Evolutionary conservation across 2,888 invertebrate genomes (phyloP).

Genomic region (Stenichneumon culpator): DNA sequence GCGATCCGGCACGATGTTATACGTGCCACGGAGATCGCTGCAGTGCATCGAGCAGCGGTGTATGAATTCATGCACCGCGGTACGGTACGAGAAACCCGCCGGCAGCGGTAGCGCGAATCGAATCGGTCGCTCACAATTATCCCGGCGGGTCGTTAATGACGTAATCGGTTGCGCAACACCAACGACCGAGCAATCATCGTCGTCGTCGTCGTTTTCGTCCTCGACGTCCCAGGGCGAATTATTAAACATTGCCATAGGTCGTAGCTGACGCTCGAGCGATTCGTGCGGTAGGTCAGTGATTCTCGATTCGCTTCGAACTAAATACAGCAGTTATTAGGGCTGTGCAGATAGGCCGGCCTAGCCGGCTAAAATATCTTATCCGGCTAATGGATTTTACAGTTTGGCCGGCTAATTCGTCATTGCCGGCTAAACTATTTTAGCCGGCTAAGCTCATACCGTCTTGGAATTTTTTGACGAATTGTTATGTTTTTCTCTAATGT

Average conservation of each 20-base stretch:
- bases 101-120: slow-evolving; percentile 41
- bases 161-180: slow-evolving; percentile 70
- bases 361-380: too few relatives aligned
- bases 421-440: too few relatives aligned
- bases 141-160: slow-evolving; percentile 68
- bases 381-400: too few relatives aligned
- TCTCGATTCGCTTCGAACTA: slow-evolving; percentile 43
- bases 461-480: too few relatives aligned
- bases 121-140: slow-evolving; percentile 63
- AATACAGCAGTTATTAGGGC: background rate
- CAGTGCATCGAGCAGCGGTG: slow-evolving; percentile 22
- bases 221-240: slow-evolving; percentile 53
- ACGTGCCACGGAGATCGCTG: slow-evolving; percentile 37
- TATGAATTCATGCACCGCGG: slow-evolving; percentile 26
- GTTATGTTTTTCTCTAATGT: too few relatives aligned
- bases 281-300: slow-evolving; percentile 57
- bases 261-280: slow-evolving; percentile 32
- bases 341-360: too few relatives aligned
- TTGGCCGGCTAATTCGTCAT: too few relatives aligned
- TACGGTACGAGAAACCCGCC: slow-evolving; percentile 12
- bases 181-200: slow-evolving; percentile 47
- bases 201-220: slow-evolving; percentile 52
- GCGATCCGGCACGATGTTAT: slow-evolving; percentile 48
- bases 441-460: too few relatives aligned
- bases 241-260: slow-evolving; percentile 66